Evolutionary conservation across 2,888 invertebrate genomes (phyloP).

Genomic region (Phalera bucephala): DNA sequence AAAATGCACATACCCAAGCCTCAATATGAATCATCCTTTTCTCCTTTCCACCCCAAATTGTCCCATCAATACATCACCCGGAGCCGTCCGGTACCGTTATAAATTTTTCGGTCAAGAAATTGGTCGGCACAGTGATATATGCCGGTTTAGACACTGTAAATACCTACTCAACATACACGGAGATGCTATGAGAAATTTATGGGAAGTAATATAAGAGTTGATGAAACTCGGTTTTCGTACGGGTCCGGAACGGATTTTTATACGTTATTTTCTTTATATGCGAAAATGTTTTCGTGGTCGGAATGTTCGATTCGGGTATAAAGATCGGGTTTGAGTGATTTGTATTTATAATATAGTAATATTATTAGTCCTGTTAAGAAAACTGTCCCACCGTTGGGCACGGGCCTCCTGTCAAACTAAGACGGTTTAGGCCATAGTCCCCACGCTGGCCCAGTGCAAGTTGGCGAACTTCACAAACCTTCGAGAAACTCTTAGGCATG

Average conservation of each 20-base stretch:
- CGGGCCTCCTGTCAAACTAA: no score
- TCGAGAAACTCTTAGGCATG: no score
- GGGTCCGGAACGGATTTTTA: slow-evolving; percentile 38
- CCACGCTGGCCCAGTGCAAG: no score
- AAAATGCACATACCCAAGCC: neutral
- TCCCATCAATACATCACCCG: slow-evolving; percentile 55
- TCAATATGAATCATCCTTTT: slow-evolving; percentile 28
- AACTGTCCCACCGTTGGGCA: no score
- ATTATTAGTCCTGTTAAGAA: no score
- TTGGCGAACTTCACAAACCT: no score
- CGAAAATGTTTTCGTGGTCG: slow-evolving; percentile 20
- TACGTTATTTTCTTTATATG: slow-evolving; percentile 45
- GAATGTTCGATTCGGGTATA: neutral
- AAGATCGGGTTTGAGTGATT: no score
- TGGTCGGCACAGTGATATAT: slow-evolving; percentile 67
- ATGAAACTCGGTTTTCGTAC: slow-evolving; percentile 55
- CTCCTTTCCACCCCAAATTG: slow-evolving; percentile 30
- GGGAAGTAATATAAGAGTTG: slow-evolving; percentile 65
- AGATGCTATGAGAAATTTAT: slow-evolving; percentile 61
- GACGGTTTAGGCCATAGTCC: no score
- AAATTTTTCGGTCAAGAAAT: slow-evolving; percentile 81
- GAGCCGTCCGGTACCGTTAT: slow-evolving; percentile 56
- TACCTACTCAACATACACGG: slow-evolving; percentile 58
- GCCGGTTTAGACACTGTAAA: slow-evolving; percentile 56
- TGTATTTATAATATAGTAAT: no score